Conservation (phyloP, 2,797 vertebrate genomes). For the Platyrinchus mystaceus region DNA sequence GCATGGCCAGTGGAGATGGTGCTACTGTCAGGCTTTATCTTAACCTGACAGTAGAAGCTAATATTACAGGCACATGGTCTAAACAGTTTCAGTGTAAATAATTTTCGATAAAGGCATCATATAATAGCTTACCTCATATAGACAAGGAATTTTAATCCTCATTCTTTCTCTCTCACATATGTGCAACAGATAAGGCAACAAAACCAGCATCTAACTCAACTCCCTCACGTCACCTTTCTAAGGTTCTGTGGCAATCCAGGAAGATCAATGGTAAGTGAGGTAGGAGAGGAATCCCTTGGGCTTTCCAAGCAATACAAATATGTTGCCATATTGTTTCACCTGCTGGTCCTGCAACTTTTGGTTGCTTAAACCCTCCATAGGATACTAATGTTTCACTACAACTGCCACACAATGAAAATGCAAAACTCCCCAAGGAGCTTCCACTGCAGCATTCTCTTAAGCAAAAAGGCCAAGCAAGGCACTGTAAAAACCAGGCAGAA, state of each 20-base stretch:
- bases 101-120: background rate
- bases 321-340: background rate
- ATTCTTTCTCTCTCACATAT: background rate
- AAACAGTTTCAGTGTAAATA: background rate
- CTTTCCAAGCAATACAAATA: background rate
- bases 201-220: background rate
- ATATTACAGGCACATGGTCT: background rate
- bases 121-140: background rate
- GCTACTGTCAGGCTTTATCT: background rate
- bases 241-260: background rate
- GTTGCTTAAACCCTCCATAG: background rate
- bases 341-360: background rate
- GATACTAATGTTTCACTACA: background rate
- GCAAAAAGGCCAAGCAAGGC: background rate
- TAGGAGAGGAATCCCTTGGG: accelerated
- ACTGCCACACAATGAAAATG: background rate
- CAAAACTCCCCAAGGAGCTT: background rate
- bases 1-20: background rate
- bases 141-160: background rate
- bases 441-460: background rate
- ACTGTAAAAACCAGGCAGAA: background rate
- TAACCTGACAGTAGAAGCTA: background rate
- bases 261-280: background rate
- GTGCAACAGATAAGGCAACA: background rate
- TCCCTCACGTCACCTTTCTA: background rate